These are phyloP conservation scores for Oreocharis arfaki DNA, from an alignment of 2,113 vertebrate genomes.

Conservation along the genomic window DNA sequence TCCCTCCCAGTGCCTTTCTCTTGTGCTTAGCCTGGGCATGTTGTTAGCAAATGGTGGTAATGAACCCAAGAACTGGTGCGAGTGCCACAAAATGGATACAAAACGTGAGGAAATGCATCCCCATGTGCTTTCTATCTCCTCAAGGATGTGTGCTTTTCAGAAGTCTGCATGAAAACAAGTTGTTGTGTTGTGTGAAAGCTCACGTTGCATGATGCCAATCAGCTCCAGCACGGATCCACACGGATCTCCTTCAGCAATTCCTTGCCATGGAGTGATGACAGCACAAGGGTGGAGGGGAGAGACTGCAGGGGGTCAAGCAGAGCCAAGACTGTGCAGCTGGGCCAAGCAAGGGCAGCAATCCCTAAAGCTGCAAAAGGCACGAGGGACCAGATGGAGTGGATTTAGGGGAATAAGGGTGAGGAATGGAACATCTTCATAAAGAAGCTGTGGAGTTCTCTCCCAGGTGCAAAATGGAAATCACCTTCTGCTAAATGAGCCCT, in stretches of 20 bases:
- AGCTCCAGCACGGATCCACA: not conserved
- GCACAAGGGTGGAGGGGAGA: not conserved
- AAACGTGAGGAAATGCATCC: not conserved
- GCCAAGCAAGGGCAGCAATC: not conserved
- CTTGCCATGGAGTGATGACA: not conserved
- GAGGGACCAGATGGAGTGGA: not conserved
- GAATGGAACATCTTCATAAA: fast-evolving
- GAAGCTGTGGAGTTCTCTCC: not conserved
- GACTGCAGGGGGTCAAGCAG: not conserved
- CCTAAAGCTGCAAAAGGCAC: not conserved
- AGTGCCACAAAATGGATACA: not conserved
- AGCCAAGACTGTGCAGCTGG: not conserved
- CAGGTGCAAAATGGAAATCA: not conserved
- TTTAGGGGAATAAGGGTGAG: not conserved
- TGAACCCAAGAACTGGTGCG: not conserved
- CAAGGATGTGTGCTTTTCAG: not conserved
- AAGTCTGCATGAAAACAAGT: not conserved
- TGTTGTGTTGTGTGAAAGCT: not conserved
- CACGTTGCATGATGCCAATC: not conserved
- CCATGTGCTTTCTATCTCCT: not conserved
- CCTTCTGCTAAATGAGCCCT: not conserved
- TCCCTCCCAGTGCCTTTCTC: not conserved
- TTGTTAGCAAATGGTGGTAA: not conserved
- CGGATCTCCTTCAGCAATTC: not conserved
- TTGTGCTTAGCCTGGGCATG: not conserved